Percentiles rank a stretch among this genome's conserved stretches.
Conservation (phyloP, 2,888 invertebrate species). For the Gymnosoma rotundatum region DNA sequence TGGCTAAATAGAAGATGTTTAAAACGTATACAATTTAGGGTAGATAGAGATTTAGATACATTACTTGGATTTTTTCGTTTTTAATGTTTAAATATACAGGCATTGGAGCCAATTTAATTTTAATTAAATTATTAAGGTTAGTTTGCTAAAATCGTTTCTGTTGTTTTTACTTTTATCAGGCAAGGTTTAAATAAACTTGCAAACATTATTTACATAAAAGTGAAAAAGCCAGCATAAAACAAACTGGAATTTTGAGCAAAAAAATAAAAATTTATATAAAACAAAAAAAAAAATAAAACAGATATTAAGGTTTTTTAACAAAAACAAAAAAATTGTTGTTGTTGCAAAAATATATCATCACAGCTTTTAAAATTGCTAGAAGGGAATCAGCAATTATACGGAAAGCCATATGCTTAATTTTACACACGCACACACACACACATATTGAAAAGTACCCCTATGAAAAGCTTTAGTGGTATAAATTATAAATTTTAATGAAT, state of each 20-base stretch:
- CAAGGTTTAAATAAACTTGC: not conserved
- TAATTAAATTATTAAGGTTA: not conserved
- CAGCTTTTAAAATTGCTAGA: not conserved
- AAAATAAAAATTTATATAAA: not conserved
- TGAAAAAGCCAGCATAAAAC: slow-evolving; percentile 30
- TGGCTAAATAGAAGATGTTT: too few relatives aligned
- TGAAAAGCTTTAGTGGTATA: slow-evolving; percentile 9
- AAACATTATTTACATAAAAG: slow-evolving; percentile 52
- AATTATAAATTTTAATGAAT: slow-evolving; percentile 50
- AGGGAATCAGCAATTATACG: too few relatives aligned
- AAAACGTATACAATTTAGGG: too few relatives aligned
- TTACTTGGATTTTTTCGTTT: too few relatives aligned
- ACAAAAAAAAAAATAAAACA: not conserved
- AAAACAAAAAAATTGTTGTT: too few relatives aligned
- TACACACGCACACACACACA: not conserved
- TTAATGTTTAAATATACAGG: too few relatives aligned
- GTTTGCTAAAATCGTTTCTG: not conserved
- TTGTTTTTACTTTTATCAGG: not conserved
- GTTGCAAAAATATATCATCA: slow-evolving; percentile 13
- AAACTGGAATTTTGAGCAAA: slow-evolving; percentile 51
- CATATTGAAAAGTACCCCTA: not conserved
- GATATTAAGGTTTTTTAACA: not conserved
- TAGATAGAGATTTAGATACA: too few relatives aligned
- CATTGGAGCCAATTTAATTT: too few relatives aligned
- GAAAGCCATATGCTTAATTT: too few relatives aligned